Percentiles rank a stretch among this genome's conserved stretches.
Conservation (phyloP, 92 coral and sea anemone species). For the Epizoanthus fatuus region DNA sequence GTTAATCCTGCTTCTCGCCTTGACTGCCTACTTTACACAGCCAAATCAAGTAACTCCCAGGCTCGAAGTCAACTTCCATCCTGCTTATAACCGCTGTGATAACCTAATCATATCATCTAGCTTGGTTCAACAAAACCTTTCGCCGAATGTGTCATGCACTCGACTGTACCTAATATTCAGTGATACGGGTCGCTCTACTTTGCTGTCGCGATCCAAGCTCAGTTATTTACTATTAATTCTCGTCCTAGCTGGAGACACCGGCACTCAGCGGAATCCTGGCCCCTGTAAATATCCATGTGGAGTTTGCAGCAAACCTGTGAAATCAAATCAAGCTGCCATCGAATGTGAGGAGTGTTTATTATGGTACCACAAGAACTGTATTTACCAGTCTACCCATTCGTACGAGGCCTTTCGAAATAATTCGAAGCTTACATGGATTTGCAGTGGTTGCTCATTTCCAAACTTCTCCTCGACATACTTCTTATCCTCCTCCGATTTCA, state of each 20-base stretch:
- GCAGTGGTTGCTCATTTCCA: slow-evolving; percentile 39
- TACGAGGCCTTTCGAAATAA: slow-evolving; percentile 41
- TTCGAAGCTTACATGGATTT: slow-evolving; percentile 42
- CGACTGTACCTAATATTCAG: slow-evolving; percentile 4
- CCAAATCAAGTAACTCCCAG: no score
- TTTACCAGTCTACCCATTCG: slow-evolving; percentile 24
- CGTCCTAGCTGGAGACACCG: slow-evolving; percentile 13
- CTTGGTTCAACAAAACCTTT: slow-evolving; percentile 2
- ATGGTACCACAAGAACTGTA: slow-evolving; percentile 18
- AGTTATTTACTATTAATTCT: background rate
- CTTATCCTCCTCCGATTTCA: slow-evolving; percentile 2
- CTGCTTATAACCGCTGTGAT: no score
- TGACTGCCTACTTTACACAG: no score
- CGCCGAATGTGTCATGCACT: slow-evolving; percentile 13
- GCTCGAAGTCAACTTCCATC: no score
- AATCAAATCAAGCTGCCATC: background rate
- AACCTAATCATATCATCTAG: background rate
- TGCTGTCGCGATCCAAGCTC: slow-evolving; percentile 5
- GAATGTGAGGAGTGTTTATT: slow-evolving; percentile 9
- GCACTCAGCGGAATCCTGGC: background rate
- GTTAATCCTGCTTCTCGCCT: no score
- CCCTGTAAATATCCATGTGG: slow-evolving; percentile 19
- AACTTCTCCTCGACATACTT: slow-evolving; percentile 37
- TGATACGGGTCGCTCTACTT: background rate
- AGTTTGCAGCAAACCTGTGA: background rate